Evolutionary conservation across 2,113 vertebrate genomes (phyloP).

Genomic region (Ammodytes marinus): DNA sequence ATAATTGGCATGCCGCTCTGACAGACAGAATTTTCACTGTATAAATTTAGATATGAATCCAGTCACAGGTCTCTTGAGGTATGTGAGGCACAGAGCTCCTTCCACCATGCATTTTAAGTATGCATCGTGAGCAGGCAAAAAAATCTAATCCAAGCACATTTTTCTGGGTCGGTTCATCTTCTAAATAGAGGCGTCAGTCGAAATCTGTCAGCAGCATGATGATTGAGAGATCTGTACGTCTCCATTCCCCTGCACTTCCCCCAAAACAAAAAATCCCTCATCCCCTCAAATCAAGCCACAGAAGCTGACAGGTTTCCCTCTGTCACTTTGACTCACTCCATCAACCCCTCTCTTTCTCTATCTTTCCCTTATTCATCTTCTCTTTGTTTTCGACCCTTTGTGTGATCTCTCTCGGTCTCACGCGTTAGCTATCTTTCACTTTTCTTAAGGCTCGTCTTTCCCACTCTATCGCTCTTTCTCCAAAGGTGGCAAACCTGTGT

Average conservation of each 20-base stretch:
- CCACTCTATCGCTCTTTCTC: not conserved
- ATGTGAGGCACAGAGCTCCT: not conserved
- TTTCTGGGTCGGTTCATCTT: conserved; percentile 44
- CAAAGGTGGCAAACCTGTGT: conserved; percentile 3
- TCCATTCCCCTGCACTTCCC: conserved; percentile 11
- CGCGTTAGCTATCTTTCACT: not conserved
- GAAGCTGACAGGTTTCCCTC: conserved; percentile 28
- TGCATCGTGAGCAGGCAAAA: not conserved
- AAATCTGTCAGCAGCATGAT: conserved; percentile 37
- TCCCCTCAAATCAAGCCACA: conserved; percentile 26
- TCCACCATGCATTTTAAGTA: conserved; percentile 43
- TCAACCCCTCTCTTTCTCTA: not conserved
- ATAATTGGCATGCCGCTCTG: conserved; percentile 53
- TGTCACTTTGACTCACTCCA: not conserved
- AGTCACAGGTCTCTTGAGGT: conserved; percentile 36
- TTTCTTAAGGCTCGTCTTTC: not conserved
- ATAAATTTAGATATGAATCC: conserved; percentile 59
- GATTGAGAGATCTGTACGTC: conserved; percentile 44
- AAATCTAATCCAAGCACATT: conserved; percentile 39
- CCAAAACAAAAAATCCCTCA: conserved; percentile 39
- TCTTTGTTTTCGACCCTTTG: not conserved
- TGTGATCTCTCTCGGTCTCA: not conserved
- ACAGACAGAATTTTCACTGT: conserved; percentile 33
- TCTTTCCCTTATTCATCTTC: not conserved
- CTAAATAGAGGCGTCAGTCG: conserved; percentile 28